Percentiles rank a stretch among this genome's conserved stretches.
phyloP scores from a whole-genome alignment of 2,888 invertebrate genomes.

The Thelaira solivaga region DNA sequence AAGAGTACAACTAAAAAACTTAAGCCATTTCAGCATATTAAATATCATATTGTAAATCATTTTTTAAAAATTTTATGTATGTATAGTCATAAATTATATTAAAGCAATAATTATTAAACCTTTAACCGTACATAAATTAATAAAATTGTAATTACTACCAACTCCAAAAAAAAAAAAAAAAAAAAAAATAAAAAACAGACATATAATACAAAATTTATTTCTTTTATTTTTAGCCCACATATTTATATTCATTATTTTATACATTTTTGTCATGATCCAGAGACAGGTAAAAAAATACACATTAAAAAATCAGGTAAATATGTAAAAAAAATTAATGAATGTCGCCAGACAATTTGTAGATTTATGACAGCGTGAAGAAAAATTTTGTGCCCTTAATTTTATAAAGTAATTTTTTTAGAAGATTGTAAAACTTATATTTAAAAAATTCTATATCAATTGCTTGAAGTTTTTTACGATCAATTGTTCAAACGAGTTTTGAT shows the following conservation, averaged over 20 bases:
- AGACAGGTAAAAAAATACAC: constrained; percentile 11
- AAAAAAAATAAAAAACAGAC: not conserved
- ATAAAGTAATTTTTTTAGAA: no score
- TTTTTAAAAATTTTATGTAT: not conserved
- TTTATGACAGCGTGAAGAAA: not conserved
- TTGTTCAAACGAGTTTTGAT: no score
- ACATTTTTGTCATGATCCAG: constrained; percentile 21
- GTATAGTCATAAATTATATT: not conserved
- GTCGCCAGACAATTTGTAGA: not conserved
- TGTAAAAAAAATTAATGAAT: not conserved
- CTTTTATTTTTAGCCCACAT: not conserved
- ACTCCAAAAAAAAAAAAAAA: not conserved
- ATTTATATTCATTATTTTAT: constrained; percentile 17
- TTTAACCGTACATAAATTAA: constrained; percentile 20
- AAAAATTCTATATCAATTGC: no score
- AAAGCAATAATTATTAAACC: constrained; percentile 13
- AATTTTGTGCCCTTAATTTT: not conserved
- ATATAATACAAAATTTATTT: not conserved
- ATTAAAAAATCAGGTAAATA: not conserved
- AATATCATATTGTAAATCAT: not conserved
- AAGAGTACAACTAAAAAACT: no score
- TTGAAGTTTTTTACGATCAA: no score
- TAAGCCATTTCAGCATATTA: no score
- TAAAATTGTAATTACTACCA: constrained; percentile 1
- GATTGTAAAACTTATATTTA: no score